Conservation (phyloP, 2,888 invertebrate genomes). For the Leptogaster cylindrica region DNA sequence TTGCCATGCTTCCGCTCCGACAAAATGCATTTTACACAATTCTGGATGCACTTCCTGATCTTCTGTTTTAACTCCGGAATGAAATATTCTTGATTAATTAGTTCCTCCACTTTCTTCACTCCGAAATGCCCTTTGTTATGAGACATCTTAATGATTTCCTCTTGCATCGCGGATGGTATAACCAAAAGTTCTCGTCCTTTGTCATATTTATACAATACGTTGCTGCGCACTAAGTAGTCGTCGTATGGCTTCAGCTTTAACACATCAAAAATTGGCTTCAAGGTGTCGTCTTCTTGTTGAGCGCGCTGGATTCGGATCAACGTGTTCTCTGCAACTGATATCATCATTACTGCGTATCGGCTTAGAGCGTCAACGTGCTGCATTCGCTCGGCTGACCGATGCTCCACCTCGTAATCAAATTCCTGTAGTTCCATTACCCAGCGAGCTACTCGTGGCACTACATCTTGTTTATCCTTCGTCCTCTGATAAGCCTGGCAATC, state of each 20-base stretch:
- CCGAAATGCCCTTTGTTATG: slow-evolving; percentile 36
- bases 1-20: slow-evolving; percentile 44
- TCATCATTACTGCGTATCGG: too few relatives aligned
- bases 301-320: too few relatives aligned
- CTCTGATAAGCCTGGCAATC: not conserved
- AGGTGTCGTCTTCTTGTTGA: too few relatives aligned
- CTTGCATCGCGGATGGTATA: slow-evolving; percentile 23
- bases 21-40: slow-evolving; percentile 36
- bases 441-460: not conserved
- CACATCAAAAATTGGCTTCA: too few relatives aligned
- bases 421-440: not conserved
- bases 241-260: too few relatives aligned
- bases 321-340: too few relatives aligned
- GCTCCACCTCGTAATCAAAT: too few relatives aligned
- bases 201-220: too few relatives aligned
- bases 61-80: slow-evolving; percentile 48
- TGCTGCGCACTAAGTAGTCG: too few relatives aligned
- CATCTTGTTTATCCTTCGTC: not conserved
- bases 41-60: slow-evolving; percentile 43
- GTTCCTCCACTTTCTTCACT: slow-evolving; percentile 45
- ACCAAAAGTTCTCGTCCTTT: too few relatives aligned
- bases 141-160: slow-evolving; percentile 17
- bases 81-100: slow-evolving; percentile 47
- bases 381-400: too few relatives aligned
- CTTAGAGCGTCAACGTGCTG: too few relatives aligned